Evolutionary conservation across 2,797 vertebrate species (phyloP).

Genomic region (Eospalax fontanierii): DNA sequence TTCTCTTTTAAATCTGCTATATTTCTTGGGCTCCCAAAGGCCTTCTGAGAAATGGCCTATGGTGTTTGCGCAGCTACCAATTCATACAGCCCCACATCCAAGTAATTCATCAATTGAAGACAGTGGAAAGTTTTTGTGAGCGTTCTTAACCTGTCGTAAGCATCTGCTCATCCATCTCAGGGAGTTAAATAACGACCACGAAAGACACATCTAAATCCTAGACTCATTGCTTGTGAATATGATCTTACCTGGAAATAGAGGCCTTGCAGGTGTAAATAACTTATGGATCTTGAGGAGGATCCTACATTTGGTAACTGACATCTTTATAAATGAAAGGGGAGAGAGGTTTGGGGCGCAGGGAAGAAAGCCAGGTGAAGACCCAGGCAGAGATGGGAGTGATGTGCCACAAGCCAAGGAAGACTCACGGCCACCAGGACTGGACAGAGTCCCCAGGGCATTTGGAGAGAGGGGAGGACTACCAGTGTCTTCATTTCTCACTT

Average conservation of each 20-base stretch:
- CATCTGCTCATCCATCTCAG: neutral
- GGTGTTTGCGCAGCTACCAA: neutral
- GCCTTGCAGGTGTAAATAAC: neutral
- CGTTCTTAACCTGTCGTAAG: slow-evolving; percentile 20
- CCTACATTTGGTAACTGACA: neutral
- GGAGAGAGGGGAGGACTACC: accelerated
- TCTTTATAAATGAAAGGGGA: neutral
- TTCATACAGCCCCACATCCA: neutral
- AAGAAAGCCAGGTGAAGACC: neutral
- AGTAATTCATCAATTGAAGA: neutral
- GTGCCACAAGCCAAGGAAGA: neutral
- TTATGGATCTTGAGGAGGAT: neutral
- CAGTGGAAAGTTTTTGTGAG: neutral
- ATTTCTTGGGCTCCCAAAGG: neutral
- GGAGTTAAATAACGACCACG: neutral
- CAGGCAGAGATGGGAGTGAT: neutral
- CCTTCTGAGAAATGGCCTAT: neutral
- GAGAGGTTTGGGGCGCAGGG: neutral
- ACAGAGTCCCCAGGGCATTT: neutral
- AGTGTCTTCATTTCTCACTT: neutral
- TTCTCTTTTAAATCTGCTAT: slow-evolving; percentile 29
- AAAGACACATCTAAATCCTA: neutral
- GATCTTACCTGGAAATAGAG: slow-evolving; percentile 12
- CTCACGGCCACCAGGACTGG: neutral
- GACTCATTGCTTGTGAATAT: neutral